Base-by-base conservation (phyloP, 2,888 invertebrate genomes). In the Oscheius sp. region DNA sequence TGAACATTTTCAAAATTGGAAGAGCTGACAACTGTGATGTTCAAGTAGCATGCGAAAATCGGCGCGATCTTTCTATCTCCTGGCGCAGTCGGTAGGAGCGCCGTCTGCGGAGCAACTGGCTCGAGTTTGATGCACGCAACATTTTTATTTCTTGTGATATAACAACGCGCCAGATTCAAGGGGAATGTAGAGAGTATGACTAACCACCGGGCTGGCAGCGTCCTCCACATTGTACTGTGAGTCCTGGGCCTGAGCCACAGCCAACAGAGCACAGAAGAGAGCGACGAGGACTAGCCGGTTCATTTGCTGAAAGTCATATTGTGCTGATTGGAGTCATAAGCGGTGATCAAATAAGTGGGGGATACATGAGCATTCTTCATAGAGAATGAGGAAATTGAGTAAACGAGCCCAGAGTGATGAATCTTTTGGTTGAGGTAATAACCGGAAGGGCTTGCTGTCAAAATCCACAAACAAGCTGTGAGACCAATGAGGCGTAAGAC, bases 231-330 rank as follows among this genome's bases (percentile, higher is more conserved):
- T 42, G 42, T 42, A 42, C 42, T 42, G 42, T 5, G n/a, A n/a
- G 53, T 55, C 55, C 55, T 68, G 68, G 9, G 68, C 68, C 11
- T 33, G 42, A 21, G 68, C 21, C 53, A 68, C 13, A n/a, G 42
- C 68, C 5, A 68, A 53, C n/a, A 68, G 42, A 13, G 55, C 55
- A 35, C 68, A 68, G 68, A 68, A 68, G 37, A 68, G 21, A 53
- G 55, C 68, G 55, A 55, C 55, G 68, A 68, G 68, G 1, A 68
- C 68, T 13, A 68, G 55, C 68, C 68, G 68, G 42, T 68, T 68
- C 68, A 68, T 68, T 60, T 42, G 42, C 53, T 53, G 53, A 13
- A 53, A 53, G 29, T 50, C 29, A 2, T 48, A n/a, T 63, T 53
- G 53, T 53, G 21, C 21, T 21, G 21, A 21, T 4, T 29, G 53